These are phyloP conservation scores for Acyrthosiphon pisum DNA, from an alignment of 1,140 invertebrate species.

Conservation along the genomic window DNA sequence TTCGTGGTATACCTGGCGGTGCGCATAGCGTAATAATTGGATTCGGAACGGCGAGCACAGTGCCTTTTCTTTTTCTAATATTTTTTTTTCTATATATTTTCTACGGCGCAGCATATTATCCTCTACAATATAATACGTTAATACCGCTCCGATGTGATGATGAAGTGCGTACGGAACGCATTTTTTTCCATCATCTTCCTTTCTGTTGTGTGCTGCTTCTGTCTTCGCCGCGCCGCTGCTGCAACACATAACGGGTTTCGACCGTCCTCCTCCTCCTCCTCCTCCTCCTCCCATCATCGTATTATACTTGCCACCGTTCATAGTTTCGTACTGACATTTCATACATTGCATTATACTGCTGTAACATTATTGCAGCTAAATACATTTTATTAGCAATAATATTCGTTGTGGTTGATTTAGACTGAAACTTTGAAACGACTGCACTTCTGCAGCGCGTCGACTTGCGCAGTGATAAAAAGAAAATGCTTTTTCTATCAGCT, in stretches of 20 bases:
- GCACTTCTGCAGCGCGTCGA: neutral
- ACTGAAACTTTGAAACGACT: neutral
- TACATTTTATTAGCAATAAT: neutral
- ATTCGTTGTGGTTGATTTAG: neutral
- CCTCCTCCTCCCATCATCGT: neutral
- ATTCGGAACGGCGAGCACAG: slow-evolving; percentile 54
- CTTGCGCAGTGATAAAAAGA: too few species aligned
- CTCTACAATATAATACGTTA: neutral
- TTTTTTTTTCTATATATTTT: neutral
- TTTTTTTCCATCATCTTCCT: neutral
- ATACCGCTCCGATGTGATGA: neutral
- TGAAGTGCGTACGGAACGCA: slow-evolving; percentile 20
- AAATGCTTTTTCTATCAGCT: too few species aligned
- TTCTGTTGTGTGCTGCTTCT: neutral
- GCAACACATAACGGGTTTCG: slow-evolving; percentile 1
- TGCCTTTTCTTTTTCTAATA: slow-evolving; percentile 26
- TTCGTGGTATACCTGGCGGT: slow-evolving; percentile 49
- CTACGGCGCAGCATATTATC: neutral
- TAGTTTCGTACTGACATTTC: slow-evolving; percentile 14
- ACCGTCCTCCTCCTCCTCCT: too few species aligned
- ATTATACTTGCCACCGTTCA: neutral
- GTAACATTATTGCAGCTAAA: neutral
- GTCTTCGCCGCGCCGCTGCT: neutral
- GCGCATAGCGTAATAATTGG: slow-evolving; percentile 57
- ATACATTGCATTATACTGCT: neutral